Evolutionary conservation across 2,888 invertebrate genomes (phyloP).

Genomic region (Polydrusus cervinus): DNA sequence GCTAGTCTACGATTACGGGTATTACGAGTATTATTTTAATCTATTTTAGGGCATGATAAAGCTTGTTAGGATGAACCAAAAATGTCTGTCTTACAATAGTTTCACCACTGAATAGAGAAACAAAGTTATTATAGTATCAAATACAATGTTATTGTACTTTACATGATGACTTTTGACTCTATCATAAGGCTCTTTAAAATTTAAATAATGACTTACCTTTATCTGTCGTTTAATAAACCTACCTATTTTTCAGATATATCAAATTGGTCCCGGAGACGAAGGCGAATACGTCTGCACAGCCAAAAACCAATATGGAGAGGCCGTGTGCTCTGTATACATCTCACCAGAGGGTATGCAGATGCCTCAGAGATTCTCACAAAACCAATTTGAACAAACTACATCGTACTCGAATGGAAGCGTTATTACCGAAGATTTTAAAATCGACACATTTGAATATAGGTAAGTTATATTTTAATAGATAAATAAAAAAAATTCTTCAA

Average conservation of each 20-base stretch:
- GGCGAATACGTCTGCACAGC: conserved; percentile 97
- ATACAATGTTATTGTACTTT: too few relatives aligned
- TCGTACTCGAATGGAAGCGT: conserved; percentile 85
- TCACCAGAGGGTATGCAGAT: conserved; percentile 90
- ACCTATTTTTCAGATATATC: conserved; percentile 82
- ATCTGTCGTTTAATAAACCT: neutral
- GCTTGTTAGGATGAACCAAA: too few relatives aligned
- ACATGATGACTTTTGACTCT: too few relatives aligned
- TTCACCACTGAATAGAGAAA: too few relatives aligned
- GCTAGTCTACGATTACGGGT: too few relatives aligned
- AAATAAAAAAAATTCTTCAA: too few relatives aligned
- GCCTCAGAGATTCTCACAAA: conserved; percentile 78
- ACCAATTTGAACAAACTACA: conserved; percentile 79
- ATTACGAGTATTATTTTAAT: too few relatives aligned
- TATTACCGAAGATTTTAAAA: conserved; percentile 83
- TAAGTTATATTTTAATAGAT: conserved; percentile 47
- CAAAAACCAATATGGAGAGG: conserved; percentile 96
- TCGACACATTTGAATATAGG: conserved; percentile 96
- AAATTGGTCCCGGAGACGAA: conserved; percentile 96
- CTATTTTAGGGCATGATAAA: too few relatives aligned
- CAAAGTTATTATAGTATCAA: too few relatives aligned
- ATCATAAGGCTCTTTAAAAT: too few relatives aligned
- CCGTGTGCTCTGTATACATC: conserved; percentile 95
- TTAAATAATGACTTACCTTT: too few relatives aligned
- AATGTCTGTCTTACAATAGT: too few relatives aligned